Evolutionary conservation across 2,888 invertebrate species (phyloP).

Genomic region (Scaptomyza reducta): DNA sequence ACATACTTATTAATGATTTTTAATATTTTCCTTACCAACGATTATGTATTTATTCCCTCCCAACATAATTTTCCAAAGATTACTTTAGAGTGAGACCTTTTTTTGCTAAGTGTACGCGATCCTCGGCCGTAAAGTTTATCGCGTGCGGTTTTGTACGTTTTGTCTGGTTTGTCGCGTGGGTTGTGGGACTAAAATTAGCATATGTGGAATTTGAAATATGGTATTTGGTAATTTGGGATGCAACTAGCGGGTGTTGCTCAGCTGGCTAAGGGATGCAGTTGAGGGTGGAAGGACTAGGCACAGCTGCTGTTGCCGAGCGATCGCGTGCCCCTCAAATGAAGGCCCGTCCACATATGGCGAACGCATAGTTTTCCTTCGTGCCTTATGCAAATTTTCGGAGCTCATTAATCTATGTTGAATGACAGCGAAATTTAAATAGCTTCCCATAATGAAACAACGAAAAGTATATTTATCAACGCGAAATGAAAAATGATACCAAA

Average conservation of each 20-base stretch:
- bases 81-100: neutral
- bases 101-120: slow-evolving; percentile 14
- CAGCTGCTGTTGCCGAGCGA: slow-evolving; percentile 36
- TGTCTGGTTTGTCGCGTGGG: slow-evolving; percentile 60
- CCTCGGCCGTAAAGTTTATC: slow-evolving; percentile 49
- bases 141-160: slow-evolving; percentile 56
- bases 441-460: neutral
- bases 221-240: slow-evolving; percentile 24
- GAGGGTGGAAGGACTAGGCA: neutral
- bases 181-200: slow-evolving; percentile 62
- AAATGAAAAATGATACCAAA: slow-evolving; percentile 64
- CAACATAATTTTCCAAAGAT: neutral
- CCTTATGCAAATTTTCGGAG: slow-evolving; percentile 61
- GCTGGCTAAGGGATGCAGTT: neutral
- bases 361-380: slow-evolving; percentile 18
- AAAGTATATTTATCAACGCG: slow-evolving; percentile 63
- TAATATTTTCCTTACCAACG: neutral
- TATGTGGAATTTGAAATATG: slow-evolving; percentile 34
- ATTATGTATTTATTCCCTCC: neutral
- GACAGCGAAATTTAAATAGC: slow-evolving; percentile 57
- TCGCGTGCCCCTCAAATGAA: slow-evolving; percentile 66
- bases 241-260: neutral
- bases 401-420: slow-evolving; percentile 67
- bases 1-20: no score
- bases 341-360: slow-evolving; percentile 66